A percentile compares a stretch with the other conserved stretches of the same genome.
phyloP scores from a whole-genome alignment of 2,888 invertebrate genomes.

The Andrena bicolor region DNA sequence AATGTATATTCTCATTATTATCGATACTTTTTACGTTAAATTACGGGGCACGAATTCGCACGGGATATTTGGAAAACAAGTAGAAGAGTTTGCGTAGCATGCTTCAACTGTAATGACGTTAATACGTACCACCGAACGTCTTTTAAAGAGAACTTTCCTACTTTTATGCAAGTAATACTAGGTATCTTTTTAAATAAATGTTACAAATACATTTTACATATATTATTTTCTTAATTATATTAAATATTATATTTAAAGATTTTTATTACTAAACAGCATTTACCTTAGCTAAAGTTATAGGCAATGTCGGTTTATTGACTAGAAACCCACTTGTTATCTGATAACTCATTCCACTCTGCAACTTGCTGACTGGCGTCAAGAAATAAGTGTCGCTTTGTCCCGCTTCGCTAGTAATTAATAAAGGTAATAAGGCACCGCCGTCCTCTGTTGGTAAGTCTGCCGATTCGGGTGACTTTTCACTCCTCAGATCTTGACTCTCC shows the following conservation, averaged over 20 bases:
- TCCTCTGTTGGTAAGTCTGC: slow-evolving; percentile 64
- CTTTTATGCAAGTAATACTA: not conserved
- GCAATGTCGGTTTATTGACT: slow-evolving; percentile 66
- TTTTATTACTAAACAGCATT: slow-evolving; percentile 43
- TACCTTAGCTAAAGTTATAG: slow-evolving; percentile 53
- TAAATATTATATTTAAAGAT: slow-evolving; percentile 36
- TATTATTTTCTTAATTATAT: slow-evolving; percentile 37
- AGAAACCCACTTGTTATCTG: slow-evolving; percentile 75
- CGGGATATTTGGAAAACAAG: not conserved
- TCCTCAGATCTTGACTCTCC: slow-evolving; percentile 54
- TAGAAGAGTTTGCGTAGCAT: not conserved
- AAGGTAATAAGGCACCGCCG: slow-evolving; percentile 73
- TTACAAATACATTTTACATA: slow-evolving; percentile 27
- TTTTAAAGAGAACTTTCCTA: not conserved
- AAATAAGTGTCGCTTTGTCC: slow-evolving; percentile 76
- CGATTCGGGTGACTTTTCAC: slow-evolving; percentile 50
- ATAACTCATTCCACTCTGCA: slow-evolving; percentile 75
- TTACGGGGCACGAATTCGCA: not conserved
- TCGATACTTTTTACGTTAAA: slow-evolving; percentile 16
- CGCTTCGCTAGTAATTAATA: slow-evolving; percentile 74
- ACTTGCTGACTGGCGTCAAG: slow-evolving; percentile 77
- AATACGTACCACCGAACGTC: not conserved
- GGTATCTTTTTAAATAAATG: slow-evolving; percentile 3
- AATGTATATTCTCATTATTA: not conserved
- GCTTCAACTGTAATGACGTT: not conserved